Evolutionary conservation across 2,113 vertebrate genomes (phyloP), one percentile per base, ranked within the genome.

Genomic region (Gracilinanus agilis): DNA sequence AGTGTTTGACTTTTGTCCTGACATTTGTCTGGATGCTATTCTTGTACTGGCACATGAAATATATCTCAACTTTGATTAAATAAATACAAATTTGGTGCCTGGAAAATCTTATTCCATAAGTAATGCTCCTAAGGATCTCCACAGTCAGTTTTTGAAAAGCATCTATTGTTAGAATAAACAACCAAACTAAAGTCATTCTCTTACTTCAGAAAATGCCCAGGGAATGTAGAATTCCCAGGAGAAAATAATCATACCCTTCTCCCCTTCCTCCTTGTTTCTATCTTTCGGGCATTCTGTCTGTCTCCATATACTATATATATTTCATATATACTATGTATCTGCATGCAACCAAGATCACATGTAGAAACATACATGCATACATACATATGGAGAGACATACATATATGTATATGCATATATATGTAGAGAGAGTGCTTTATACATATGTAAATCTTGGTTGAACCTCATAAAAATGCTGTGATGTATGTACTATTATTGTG

Each of bases 41-140:
- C 67, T 83, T 40, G 67, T 83, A 83, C 67, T 83, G 67, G 67
- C n/a, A 40, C n/a, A 83, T 83, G 67, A 83, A 83, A 83, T 83
- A 83, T 83, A 83, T 83, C 67, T 83, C 67, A 83, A 83, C 67
- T 83, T 5, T 83, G 67, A 40, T 83, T 83, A 83, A 83, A 83
- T 83, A 83, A 83, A 83, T 83, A 83, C 67, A 83, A 40, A 83
- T 83, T 83, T 83, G 40, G 67, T 40, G 67, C n/a, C 67, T 83
- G 67, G 67, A 83, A 83, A 83, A 83, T 83, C 21, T 83, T 83
- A 83, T 83, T 83, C 67, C n/a, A 83, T 34, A 83, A 83, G 67
- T 83, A 83, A 40, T 83, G 67, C 21, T 40, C n/a, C 67, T 40
- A 83, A 16, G 16, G n/a, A 83, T 83, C 16, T 83, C 7, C 34